phyloP scores from a whole-genome alignment of 2,888 invertebrate genomes.

The Thymelicus lineola region DNA sequence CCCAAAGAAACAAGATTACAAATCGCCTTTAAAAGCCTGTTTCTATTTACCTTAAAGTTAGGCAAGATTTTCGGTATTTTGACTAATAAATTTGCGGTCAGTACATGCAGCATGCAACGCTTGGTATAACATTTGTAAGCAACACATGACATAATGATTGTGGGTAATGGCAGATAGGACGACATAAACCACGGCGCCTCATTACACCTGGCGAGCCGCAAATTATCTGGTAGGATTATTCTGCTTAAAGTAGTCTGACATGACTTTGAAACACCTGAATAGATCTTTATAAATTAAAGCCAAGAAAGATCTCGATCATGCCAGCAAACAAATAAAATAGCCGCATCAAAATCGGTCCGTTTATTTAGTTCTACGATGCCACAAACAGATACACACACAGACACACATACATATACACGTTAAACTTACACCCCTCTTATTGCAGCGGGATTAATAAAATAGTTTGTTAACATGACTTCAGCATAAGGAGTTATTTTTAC shows the following conservation, averaged over 20 bases:
- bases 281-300: too few species aligned
- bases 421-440: too few species aligned
- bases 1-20: neutral
- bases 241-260: slow-evolving; percentile 52
- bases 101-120: neutral
- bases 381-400: too few species aligned
- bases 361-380: too few species aligned
- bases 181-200: slow-evolving; percentile 61
- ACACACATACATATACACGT: too few species aligned
- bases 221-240: slow-evolving; percentile 53
- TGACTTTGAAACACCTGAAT: too few species aligned
- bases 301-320: too few species aligned
- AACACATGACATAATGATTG: slow-evolving; percentile 52
- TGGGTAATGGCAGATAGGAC: slow-evolving; percentile 53
- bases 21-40: neutral
- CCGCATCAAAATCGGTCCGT: too few species aligned
- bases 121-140: slow-evolving; percentile 38
- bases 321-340: too few species aligned
- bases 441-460: too few species aligned
- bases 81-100: neutral
- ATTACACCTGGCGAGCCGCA: slow-evolving; percentile 52
- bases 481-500: too few species aligned
- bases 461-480: too few species aligned
- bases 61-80: neutral
- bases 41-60: neutral